Base-by-base conservation (phyloP, 2,797 vertebrate genomes). In the Cetoscarus ocellatus region DNA sequence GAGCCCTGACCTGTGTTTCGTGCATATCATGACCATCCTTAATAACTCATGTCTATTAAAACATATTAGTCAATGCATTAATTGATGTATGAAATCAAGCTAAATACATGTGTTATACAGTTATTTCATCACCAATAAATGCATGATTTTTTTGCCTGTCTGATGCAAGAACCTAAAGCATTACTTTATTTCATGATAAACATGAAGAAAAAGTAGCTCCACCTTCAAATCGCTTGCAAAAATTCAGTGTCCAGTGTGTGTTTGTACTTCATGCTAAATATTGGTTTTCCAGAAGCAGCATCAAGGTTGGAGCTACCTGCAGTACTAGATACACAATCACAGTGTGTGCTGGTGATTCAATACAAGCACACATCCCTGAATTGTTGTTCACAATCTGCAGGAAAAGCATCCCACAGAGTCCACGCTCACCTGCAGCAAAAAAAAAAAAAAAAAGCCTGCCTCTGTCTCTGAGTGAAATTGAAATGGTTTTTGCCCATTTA, bases 391-490 rank as follows among this genome's bases (percentile, higher is more conserved):
- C 75, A 79, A 76, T 80, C 78, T 80, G 85, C 81, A 88, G 67
- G 69, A 80, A 80, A 81, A 74, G 55, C 50, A 67, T 88, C 77
- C 71, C 74, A 82, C 81, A 73, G 77, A 65, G 83, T 83, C 27
- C 18, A 35, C 47, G 11, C 73, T 86, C 74, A 90, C 77, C 83
- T 83, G 84, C 88, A 90, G 86, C 73, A 79, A 84, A 44, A 39
- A 10, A 39, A 39, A 39, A 44, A 43, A 39, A 44, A 43, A 66
- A 77, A 66, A 58, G 50, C 61, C 54, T 55, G 66, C 50, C 6
- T 72, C 53, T 43, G 50, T 75, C 38, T 65, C 62, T n/a, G 27
- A 67, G 48, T 67, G 70, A 70, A 71, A 86, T n/a, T 63, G 38
- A 71, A 79, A 79, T 68, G 48, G 17, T 47, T 80, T 83, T 61